Evolutionary conservation across 2,113 vertebrate genomes (phyloP).

Genomic region (Tichodroma muraria): DNA sequence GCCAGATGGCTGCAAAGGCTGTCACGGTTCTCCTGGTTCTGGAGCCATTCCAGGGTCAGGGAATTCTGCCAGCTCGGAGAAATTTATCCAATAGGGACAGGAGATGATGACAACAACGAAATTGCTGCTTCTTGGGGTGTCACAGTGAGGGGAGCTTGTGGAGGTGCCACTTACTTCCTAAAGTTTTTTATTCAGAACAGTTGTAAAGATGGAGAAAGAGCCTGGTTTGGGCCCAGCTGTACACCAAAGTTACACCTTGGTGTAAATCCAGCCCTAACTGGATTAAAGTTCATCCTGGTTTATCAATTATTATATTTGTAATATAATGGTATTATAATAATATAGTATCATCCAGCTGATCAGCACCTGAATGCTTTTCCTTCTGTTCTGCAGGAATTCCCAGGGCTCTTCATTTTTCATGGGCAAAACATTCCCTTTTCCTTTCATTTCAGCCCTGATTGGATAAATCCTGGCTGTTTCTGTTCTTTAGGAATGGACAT

Average conservation of each 20-base stretch:
- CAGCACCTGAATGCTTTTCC: neutral
- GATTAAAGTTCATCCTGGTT: neutral
- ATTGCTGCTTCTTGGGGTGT: neutral
- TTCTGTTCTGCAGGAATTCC: neutral
- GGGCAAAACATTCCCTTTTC: neutral
- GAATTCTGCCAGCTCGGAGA: neutral
- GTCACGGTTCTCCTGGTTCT: neutral
- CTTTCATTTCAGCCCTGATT: neutral
- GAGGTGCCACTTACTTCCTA: neutral
- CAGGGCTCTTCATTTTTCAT: fast-evolving
- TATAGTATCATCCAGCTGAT: no score
- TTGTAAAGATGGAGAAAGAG: neutral
- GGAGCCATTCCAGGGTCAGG: neutral
- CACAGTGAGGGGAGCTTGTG: no score
- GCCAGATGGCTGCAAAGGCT: neutral
- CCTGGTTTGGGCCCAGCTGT: neutral
- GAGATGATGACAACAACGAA: neutral
- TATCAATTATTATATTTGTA: neutral
- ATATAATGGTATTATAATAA: no score
- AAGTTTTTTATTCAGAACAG: neutral
- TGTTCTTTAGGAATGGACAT: neutral
- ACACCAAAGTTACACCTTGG: neutral
- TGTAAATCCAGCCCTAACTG: neutral
- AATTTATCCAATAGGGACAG: fast-evolving
- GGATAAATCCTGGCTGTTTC: neutral